Base-by-base conservation (phyloP, 1,140 invertebrate genomes). In the Parapsyche elsis region DNA sequence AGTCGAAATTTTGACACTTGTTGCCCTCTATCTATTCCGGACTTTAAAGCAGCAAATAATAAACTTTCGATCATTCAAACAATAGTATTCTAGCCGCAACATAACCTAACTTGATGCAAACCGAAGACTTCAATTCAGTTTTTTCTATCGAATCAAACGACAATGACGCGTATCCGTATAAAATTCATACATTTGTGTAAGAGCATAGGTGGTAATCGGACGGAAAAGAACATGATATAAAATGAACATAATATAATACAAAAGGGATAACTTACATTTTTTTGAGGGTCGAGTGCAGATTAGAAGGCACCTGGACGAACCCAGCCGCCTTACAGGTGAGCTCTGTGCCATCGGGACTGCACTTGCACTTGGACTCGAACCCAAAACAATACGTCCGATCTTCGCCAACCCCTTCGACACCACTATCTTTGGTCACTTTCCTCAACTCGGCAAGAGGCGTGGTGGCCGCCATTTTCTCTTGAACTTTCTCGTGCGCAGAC, bases 231-330 rank as follows among this genome's bases (percentile, higher is more conserved):
- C n/a, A n/a, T n/a, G n/a, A n/a, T n/a, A 46, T 46, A 46, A 46
- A 46, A 46, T 46, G 5, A 46, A 7, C 45, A 46, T 46, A 46
- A 46, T 46, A 46, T 16, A 53, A 53, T 45, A 61, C n/a, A 45
- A 75, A 76, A 45, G 71, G 71, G 53, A 21, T 61, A 21, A 86
- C 87, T 88, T 83, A 88, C 87, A 88, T 84, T 86, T 88, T 88
- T 38, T 80, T 85, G 64, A 88, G 84, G 61, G 85, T 85, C 64
- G 85, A 84, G 9, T 87, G 87, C 71, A 88, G 78, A 67, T 84
- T 84, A 14, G 84, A 81, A 14, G 87, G 87, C 57, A 88, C 85
- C 12, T 84, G 81, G 1, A 85, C 85, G 81, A 88, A 88, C 14
- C 85, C 86, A 16, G 85, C 87, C 9, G 83, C 83, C 59, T 85